Evolutionary conservation across 2,113 vertebrate genomes (phyloP).

Genomic region (Elachura formosa): DNA sequence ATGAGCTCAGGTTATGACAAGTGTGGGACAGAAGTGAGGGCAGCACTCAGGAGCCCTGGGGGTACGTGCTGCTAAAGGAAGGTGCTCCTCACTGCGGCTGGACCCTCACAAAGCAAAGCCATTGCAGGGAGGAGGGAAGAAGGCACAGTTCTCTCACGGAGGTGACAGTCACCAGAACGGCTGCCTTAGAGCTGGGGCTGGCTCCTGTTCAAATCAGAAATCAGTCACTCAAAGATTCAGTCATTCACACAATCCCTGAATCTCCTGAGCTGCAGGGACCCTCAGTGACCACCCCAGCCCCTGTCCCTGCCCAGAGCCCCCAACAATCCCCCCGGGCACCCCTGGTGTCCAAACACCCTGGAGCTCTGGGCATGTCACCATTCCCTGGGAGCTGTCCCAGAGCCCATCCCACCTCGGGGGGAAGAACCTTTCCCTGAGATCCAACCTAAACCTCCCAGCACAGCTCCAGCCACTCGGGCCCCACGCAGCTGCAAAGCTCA

Average conservation of each 20-base stretch:
- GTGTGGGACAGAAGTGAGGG: background rate
- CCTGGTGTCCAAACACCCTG: background rate
- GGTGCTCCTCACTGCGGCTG: background rate
- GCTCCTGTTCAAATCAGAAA: background rate
- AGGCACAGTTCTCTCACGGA: rapidly evolving
- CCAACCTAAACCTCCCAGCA: rapidly evolving
- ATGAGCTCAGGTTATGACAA: background rate
- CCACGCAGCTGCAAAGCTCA: no score
- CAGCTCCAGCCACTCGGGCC: no score
- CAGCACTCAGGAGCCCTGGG: background rate
- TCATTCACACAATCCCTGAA: background rate
- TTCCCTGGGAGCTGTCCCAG: no score
- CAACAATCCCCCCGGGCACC: background rate
- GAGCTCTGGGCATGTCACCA: background rate
- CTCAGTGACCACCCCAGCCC: background rate
- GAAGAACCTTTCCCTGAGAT: rapidly evolving
- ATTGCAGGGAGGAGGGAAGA: background rate
- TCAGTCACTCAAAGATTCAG: background rate
- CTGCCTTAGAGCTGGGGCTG: rapidly evolving
- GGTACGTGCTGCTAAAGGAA: rapidly evolving
- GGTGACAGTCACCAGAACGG: background rate
- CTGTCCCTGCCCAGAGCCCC: background rate
- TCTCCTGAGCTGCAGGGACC: background rate
- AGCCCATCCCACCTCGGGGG: background rate
- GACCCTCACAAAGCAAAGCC: background rate